Conservation (phyloP, 2,113 vertebrate species). For the Ifrita kowaldi region DNA sequence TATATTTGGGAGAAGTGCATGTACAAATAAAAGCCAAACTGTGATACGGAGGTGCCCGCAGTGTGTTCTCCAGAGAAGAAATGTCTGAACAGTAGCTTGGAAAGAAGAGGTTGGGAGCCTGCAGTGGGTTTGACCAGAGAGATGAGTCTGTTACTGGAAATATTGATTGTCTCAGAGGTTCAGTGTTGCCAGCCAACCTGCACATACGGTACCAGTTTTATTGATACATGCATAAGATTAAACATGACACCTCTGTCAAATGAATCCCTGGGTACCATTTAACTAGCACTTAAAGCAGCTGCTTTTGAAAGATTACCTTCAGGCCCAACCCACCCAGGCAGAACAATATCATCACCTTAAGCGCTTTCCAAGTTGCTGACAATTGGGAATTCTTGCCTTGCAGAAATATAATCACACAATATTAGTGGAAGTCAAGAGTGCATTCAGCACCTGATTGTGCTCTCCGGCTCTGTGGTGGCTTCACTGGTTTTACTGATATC, state of each 20-base stretch:
- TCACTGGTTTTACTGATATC: not conserved
- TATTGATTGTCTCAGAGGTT: conserved; percentile 61
- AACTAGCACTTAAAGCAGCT: conserved; percentile 78
- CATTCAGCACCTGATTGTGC: not conserved
- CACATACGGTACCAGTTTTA: conserved; percentile 72
- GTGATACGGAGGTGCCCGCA: not conserved
- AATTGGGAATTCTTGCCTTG: conserved; percentile 63
- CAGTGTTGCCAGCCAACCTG: conserved; percentile 57
- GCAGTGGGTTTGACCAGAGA: not conserved
- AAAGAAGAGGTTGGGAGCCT: not conserved
- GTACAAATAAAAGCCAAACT: not conserved
- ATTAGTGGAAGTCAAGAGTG: conserved; percentile 38
- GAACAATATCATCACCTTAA: conserved; percentile 79
- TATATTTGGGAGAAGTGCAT: not conserved
- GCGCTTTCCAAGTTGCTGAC: conserved; percentile 57
- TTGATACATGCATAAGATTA: conserved; percentile 82
- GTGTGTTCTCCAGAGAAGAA: not conserved
- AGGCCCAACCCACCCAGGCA: conserved; percentile 80
- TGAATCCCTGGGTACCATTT: conserved; percentile 69
- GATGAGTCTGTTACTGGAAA: conserved; percentile 70
- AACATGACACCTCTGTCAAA: conserved; percentile 83
- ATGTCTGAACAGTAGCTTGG: not conserved
- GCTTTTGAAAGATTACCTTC: conserved; percentile 80
- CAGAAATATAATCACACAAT: conserved; percentile 43
- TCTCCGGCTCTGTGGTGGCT: not conserved